Evolutionary conservation across 2,797 vertebrate species (phyloP), one percentile per base, ranked within the genome.

Genomic region (Diplodus sargus): DNA sequence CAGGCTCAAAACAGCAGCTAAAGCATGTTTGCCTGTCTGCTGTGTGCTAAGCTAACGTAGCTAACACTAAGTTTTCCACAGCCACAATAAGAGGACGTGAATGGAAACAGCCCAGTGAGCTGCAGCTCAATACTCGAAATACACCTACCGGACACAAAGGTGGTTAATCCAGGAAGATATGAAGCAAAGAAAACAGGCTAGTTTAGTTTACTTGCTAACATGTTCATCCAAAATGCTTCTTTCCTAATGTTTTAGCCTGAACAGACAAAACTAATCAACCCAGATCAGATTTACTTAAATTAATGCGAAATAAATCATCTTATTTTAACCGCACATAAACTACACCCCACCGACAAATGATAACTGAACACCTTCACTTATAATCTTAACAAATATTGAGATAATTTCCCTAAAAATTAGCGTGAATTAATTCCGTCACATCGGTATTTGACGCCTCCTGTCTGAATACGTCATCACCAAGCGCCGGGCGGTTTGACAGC

Each of bases 381-480:
- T 14, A 10, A 11, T 17, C 0, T 3, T 1, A 9, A 8, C 2
- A 22, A 4, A 22, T 1, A 62, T 17, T 0, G 2, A 49, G 25
- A 34, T 1, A 4, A 17, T 30, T 62, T 14, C 0, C n/a, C 3
- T 34, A 16, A 16, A 23, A 8, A 47, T 6, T 0, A 39, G 8
- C 3, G 0, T 43, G 0, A 60, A 30, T 17, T 0, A 42, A 3
- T 10, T 28, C 5, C 3, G 1, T 1, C 0, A 0, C 3, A 15
- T 60, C 54, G 52, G 64, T 11, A 4, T 0, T 90, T 15, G 15
- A 66, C 42, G 0, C 0, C 0, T 79, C 0, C 5, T 22, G 85
- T 56, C 90, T 92, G 25, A 0, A 0, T 0, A 85, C 94, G 94
- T 95, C 94, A 95, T 91, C 58, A 20, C 25, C 5, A 64, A n/a